Conservation (phyloP, 2,888 invertebrate species). For the Toxonevra muliebris region DNA sequence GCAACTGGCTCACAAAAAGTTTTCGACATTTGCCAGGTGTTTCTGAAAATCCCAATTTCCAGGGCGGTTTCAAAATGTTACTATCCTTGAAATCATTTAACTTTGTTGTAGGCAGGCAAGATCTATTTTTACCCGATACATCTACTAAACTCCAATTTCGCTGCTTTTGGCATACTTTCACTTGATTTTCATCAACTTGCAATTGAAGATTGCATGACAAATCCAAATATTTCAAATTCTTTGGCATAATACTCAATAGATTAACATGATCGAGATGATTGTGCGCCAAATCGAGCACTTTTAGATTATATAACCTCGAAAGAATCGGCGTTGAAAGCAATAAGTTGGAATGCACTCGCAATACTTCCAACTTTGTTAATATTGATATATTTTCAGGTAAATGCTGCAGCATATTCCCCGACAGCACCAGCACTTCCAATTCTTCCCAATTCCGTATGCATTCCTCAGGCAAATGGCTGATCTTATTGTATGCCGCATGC, state of each 20-base stretch:
- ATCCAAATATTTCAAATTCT: conserved; percentile 84
- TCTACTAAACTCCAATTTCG: conserved; percentile 84
- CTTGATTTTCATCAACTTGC: conserved; percentile 84
- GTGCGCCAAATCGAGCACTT: conserved; percentile 85
- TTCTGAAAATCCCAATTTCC: conserved; percentile 87
- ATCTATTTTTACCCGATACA: conserved; percentile 81
- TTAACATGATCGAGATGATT: conserved; percentile 85
- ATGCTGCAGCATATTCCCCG: conserved; percentile 80
- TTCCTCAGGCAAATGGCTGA: conserved; percentile 77
- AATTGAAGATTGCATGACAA: conserved; percentile 84
- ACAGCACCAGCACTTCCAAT: conserved; percentile 82
- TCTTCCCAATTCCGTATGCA: conserved; percentile 80
- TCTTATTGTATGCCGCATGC: conserved; percentile 82
- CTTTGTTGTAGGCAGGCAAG: conserved; percentile 70
- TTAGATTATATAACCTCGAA: conserved; percentile 76
- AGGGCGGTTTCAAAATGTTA: conserved; percentile 74
- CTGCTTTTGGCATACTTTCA: conserved; percentile 81
- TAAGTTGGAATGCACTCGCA: conserved; percentile 85
- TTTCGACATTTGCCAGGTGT: conserved; percentile 79
- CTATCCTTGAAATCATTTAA: conserved; percentile 66
- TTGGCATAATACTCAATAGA: conserved; percentile 78
- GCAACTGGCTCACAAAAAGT: conserved; percentile 80
- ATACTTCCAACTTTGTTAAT: conserved; percentile 75
- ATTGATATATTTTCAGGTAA: conserved; percentile 80
- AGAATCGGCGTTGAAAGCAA: conserved; percentile 79